Evolutionary conservation across 2,113 vertebrate species (phyloP).

Genomic region (Sceloporus tristichus): DNA sequence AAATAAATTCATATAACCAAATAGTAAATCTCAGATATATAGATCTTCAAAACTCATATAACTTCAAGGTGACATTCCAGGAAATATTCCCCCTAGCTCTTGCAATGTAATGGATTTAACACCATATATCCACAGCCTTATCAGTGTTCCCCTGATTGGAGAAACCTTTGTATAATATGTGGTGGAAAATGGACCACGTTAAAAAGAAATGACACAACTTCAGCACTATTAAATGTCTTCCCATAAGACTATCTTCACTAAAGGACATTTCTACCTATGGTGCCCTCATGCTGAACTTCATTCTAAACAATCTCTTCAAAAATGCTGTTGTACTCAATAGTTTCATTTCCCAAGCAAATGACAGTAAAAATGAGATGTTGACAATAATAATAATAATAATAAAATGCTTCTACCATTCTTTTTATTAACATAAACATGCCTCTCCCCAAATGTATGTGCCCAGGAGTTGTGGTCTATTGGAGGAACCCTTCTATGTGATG

Average conservation of each 20-base stretch:
- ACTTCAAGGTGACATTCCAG: neutral
- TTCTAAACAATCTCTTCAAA: constrained; percentile 44
- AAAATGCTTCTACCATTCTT: neutral
- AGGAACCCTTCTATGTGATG: no score
- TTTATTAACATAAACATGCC: constrained; percentile 8
- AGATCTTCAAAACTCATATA: constrained; percentile 6
- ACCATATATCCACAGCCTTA: neutral
- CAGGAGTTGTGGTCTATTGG: no score
- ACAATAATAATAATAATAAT: neutral
- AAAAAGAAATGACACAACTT: constrained; percentile 13
- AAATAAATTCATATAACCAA: constrained; percentile 25
- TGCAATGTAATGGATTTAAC: constrained; percentile 21
- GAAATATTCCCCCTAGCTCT: constrained; percentile 19
- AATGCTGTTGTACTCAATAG: constrained; percentile 19
- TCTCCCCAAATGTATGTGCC: no score
- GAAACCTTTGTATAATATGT: constrained; percentile 7
- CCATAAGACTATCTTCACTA: constrained; percentile 25
- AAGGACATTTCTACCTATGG: constrained; percentile 32
- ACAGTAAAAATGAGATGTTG: neutral
- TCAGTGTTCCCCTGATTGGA: neutral
- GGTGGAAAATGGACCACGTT: constrained; percentile 39
- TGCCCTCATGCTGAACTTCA: constrained; percentile 25
- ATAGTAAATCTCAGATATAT: constrained; percentile 13
- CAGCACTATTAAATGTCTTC: constrained; percentile 42
- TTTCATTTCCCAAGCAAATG: constrained; percentile 14